Conservation (phyloP, 2,888 invertebrate species). For the Linyphia triangularis region DNA sequence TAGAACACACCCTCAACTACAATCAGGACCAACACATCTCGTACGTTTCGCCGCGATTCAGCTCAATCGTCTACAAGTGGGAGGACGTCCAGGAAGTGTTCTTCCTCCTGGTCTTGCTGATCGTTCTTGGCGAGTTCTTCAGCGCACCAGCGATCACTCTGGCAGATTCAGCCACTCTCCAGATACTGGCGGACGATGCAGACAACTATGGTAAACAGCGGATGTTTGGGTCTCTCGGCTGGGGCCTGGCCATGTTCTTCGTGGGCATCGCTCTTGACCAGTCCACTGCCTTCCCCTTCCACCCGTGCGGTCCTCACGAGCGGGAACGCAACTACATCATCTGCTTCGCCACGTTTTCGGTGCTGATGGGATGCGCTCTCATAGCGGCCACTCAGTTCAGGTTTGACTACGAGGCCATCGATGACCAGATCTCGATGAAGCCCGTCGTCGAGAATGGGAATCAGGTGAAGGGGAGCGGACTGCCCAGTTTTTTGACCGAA, state of each 20-base stretch:
- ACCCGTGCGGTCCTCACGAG: constrained; percentile 89
- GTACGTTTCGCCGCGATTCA: constrained; percentile 94
- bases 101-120: constrained; percentile 93
- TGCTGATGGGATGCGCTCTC: constrained; percentile 96
- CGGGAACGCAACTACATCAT: constrained; percentile 99
- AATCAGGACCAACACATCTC: constrained; percentile 82
- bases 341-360: constrained; percentile 98
- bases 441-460: constrained; percentile 59
- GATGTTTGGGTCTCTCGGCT: constrained; percentile 98
- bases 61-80: constrained; percentile 92
- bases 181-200: constrained; percentile 83
- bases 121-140: constrained; percentile 98
- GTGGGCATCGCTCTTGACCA: constrained; percentile 97
- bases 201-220: constrained; percentile 94
- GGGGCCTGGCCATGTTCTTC: constrained; percentile 99
- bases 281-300: constrained; percentile 92
- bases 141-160: constrained; percentile 96
- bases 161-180: constrained; percentile 92
- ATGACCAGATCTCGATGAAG: constrained; percentile 74
- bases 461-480: constrained; percentile 35
- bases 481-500: constrained; percentile 64
- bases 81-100: constrained; percentile 96
- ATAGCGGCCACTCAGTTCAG: constrained; percentile 93
- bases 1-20: constrained; percentile 80
- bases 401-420: constrained; percentile 81